Percentiles rank a stretch among this genome's conserved stretches.
Evolutionary conservation across 2,797 vertebrate genomes (phyloP).

Genomic region (Propithecus perrieri): DNA sequence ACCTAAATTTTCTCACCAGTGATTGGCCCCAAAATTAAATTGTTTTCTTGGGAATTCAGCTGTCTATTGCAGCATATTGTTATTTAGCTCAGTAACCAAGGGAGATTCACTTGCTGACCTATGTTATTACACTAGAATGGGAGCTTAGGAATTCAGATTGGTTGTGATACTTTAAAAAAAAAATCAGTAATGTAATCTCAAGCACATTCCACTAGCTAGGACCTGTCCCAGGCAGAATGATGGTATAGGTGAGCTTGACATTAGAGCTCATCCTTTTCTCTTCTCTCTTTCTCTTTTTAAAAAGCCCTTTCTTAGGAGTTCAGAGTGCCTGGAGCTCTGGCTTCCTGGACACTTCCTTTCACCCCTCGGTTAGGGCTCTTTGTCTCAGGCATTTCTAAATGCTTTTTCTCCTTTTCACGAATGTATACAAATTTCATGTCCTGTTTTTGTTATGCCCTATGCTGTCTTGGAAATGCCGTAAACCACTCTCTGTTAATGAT

Average conservation of each 20-base stretch:
- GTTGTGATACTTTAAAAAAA: not conserved
- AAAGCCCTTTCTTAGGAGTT: not conserved
- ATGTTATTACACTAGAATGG: conserved; percentile 22
- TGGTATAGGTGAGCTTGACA: not conserved
- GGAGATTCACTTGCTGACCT: conserved; percentile 14
- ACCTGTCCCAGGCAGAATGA: conserved; percentile 55
- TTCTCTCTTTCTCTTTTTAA: not conserved
- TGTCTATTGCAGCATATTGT: not conserved
- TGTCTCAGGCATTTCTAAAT: not conserved
- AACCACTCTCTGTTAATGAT: not conserved
- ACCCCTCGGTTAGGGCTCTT: not conserved
- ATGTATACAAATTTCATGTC: not conserved
- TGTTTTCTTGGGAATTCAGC: conserved; percentile 27
- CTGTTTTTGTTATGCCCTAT: not conserved
- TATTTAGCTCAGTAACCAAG: conserved; percentile 32
- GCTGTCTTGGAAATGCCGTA: not conserved
- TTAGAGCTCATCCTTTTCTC: not conserved
- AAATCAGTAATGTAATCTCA: conserved; percentile 40
- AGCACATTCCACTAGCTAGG: conserved; percentile 36
- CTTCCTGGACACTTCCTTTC: not conserved
- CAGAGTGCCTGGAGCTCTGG: not conserved
- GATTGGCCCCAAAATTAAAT: not conserved
- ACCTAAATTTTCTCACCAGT: conserved; percentile 6
- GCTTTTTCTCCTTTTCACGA: not conserved
- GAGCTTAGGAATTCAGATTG: conserved; percentile 40